Evolutionary conservation across 2,888 invertebrate species (phyloP).

Genomic region (Hydraecia micacea): DNA sequence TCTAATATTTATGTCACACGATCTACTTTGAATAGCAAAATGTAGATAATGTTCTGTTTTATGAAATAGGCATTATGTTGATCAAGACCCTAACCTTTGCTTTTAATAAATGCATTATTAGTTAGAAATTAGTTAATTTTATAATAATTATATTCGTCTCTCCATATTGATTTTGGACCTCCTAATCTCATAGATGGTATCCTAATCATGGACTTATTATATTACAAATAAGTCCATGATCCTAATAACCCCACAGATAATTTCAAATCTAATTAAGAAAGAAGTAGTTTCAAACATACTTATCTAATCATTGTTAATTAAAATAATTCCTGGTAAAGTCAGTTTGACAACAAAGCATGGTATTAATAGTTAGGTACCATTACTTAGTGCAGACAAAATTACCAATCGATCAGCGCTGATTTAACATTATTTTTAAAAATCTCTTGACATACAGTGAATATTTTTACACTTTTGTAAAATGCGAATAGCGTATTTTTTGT

Average conservation of each 20-base stretch:
- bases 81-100: neutral
- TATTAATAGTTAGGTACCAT: neutral
- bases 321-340: neutral
- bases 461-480: conserved; percentile 41
- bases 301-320: neutral
- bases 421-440: conserved; percentile 32
- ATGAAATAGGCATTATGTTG: neutral
- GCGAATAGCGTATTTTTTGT: conserved; percentile 52
- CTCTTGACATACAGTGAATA: conserved; percentile 18
- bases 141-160: neutral
- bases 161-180: neutral
- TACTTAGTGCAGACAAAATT: neutral
- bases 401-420: neutral
- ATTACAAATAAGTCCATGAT: too few relatives aligned
- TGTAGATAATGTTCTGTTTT: neutral
- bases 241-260: neutral
- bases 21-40: neutral
- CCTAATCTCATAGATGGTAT: neutral
- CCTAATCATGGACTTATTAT: too few relatives aligned
- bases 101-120: neutral
- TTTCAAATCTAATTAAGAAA: neutral
- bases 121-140: neutral
- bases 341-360: neutral
- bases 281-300: neutral
- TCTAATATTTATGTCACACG: neutral